Evolutionary conservation across 2,888 invertebrate genomes (phyloP).

Genomic region (Hypsopygia costalis): DNA sequence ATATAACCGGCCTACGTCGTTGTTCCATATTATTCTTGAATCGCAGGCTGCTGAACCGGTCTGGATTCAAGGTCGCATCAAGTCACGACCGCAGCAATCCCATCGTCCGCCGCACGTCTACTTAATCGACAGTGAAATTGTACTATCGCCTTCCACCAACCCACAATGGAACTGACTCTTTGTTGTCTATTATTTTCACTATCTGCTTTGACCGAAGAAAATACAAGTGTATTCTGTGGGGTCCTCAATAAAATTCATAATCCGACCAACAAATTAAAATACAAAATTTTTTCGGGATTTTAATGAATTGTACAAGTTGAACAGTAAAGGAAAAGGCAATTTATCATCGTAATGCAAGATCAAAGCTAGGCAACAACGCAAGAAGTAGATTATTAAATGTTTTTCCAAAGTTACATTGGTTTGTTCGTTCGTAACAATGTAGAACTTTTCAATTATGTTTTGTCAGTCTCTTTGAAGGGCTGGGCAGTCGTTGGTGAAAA

Average conservation of each 20-base stretch:
- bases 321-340: too few species aligned
- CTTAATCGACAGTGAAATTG: constrained; percentile 29
- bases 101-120: constrained; percentile 14
- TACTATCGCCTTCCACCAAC: constrained; percentile 12
- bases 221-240: too few species aligned
- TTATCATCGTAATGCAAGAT: neutral
- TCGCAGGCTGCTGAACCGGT: constrained; percentile 12
- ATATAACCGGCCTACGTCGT: neutral
- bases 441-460: constrained; percentile 10
- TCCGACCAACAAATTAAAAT: too few species aligned
- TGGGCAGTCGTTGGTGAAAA: constrained; percentile 18
- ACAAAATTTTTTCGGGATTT: too few species aligned
- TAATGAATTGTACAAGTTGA: too few species aligned
- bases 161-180: constrained; percentile 11
- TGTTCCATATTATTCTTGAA: neutral
- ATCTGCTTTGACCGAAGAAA: constrained; percentile 13
- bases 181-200: constrained; percentile 16
- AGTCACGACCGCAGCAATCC: constrained; percentile 16
- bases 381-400: neutral
- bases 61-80: constrained; percentile 15
- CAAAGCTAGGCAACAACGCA: neutral
- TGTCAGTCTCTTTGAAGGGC: constrained; percentile 11
- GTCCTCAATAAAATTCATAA: too few species aligned
- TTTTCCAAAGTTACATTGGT: neutral
- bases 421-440: neutral